These are phyloP conservation scores for Drosophila robusta DNA, from an alignment of 2,888 invertebrate genomes.

Conservation along the genomic window DNA sequence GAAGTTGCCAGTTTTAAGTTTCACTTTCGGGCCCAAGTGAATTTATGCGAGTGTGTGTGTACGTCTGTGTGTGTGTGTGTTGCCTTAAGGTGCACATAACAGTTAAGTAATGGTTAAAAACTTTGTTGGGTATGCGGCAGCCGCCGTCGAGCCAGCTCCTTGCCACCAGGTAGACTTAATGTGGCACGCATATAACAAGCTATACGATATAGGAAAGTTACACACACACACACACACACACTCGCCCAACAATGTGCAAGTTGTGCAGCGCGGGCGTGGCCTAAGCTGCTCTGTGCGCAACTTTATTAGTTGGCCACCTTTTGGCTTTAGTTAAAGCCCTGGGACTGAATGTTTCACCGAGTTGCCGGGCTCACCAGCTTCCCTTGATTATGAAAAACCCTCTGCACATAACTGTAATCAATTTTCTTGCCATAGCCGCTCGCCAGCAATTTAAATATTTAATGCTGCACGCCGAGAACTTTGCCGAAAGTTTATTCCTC, in stretches of 20 bases:
- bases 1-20: conserved; percentile 73
- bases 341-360: conserved; percentile 37
- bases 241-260: conserved; percentile 58
- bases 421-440: conserved; percentile 48
- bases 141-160: conserved; percentile 29
- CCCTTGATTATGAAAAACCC: conserved; percentile 43
- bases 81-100: conserved; percentile 79
- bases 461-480: conserved; percentile 39
- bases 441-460: conserved; percentile 61
- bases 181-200: conserved; percentile 57
- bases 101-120: conserved; percentile 79
- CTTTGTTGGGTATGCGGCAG: conserved; percentile 45
- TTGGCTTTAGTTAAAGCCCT: conserved; percentile 62
- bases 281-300: conserved; percentile 65
- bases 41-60: conserved; percentile 50
- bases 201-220: conserved; percentile 46
- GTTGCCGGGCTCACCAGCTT: conserved; percentile 31
- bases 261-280: conserved; percentile 63
- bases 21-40: conserved; percentile 81
- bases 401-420: conserved; percentile 60
- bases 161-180: conserved; percentile 55
- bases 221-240: conserved; percentile 27
- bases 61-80: conserved; percentile 9
- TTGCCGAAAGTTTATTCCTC: conserved; percentile 9
- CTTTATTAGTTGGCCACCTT: conserved; percentile 73